A percentile compares a stretch with the other conserved stretches of the same genome.
Evolutionary conservation across 1,140 invertebrate genomes (phyloP).

Genomic region (Bombus sibiricus): DNA sequence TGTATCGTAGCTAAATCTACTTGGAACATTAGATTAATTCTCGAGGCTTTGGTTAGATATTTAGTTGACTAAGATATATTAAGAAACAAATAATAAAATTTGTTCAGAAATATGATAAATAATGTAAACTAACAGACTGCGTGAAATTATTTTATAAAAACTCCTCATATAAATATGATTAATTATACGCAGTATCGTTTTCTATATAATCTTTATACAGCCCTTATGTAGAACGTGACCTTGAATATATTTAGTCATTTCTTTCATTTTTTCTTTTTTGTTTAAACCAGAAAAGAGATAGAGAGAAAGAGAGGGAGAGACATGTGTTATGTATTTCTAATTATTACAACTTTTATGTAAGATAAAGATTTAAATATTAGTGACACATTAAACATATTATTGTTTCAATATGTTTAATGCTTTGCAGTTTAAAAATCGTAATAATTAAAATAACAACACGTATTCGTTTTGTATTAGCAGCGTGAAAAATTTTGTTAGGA

Average conservation of each 20-base stretch:
- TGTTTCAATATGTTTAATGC: neutral
- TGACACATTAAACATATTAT: neutral
- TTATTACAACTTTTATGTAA: conserved; percentile 16
- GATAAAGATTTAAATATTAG: neutral
- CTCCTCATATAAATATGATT: conserved; percentile 73
- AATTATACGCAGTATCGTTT: conserved; percentile 68
- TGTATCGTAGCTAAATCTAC: conserved; percentile 22
- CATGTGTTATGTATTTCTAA: neutral
- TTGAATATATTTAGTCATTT: conserved; percentile 13
- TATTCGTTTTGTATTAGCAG: neutral
- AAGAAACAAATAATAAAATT: conserved; percentile 29
- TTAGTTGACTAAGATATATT: conserved; percentile 13
- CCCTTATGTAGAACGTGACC: conserved; percentile 25
- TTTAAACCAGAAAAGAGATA: neutral
- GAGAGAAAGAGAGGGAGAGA: neutral
- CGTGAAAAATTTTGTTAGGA: conserved; percentile 20
- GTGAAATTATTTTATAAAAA: conserved; percentile 78
- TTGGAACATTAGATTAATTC: conserved; percentile 28
- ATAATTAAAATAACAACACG: conserved; percentile 12
- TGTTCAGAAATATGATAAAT: conserved; percentile 75
- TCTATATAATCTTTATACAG: conserved; percentile 60
- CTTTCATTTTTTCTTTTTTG: neutral
- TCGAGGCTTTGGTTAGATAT: conserved; percentile 51
- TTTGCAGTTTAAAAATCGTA: conserved; percentile 19
- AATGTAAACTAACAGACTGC: conserved; percentile 75